Evolutionary conservation across 2,888 invertebrate species (phyloP), one percentile per base, ranked within the genome.

Genomic region (Pterostichus niger): DNA sequence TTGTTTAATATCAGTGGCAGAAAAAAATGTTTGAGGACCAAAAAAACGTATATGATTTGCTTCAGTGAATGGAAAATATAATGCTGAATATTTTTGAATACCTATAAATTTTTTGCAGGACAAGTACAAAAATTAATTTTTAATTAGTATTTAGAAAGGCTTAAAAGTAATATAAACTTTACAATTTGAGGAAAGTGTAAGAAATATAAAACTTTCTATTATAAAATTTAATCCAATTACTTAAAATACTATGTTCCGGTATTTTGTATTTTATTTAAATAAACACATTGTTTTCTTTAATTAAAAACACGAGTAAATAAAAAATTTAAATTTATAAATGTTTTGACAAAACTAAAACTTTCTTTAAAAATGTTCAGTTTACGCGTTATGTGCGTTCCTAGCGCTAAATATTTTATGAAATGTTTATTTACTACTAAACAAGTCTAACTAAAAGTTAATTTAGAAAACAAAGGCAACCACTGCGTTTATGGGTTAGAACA

Each of bases 191-290:
- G 59, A 59, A 59, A 59, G 59, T 59, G 31, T 59, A 59, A 52
- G 13, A 52, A 40, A 64, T 64, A 64, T 33, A 64, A 64, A 64
- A 64, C 64, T 59, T 59, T 64, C 64, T 52, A 24, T 75, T 75
- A 24, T 9, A 52, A 75, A 75, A 33, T 75, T n/a, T 44, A 54
- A 52, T 75, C 52, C 54, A 75, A 75, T 75, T 75, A 75, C 49
- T 33, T 52, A 75, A 75, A 75, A 75, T 54, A 24, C 52, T 31
- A 52, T 17, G 75, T 75, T 75, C 75, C 75, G 75, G 49, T 49
- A 52, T 31, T 75, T 75, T 46, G 61, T 61, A 64, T 0, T 52
- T 11, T 15, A 64, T 64, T 64, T 64, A 40, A 64, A 64, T 64
- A 64, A 64, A 64, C 64, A 64, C 64, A 64, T 64, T 64, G 64